Evolutionary conservation across 2,797 vertebrate species (phyloP).

Genomic region (Helarctos malayanus): DNA sequence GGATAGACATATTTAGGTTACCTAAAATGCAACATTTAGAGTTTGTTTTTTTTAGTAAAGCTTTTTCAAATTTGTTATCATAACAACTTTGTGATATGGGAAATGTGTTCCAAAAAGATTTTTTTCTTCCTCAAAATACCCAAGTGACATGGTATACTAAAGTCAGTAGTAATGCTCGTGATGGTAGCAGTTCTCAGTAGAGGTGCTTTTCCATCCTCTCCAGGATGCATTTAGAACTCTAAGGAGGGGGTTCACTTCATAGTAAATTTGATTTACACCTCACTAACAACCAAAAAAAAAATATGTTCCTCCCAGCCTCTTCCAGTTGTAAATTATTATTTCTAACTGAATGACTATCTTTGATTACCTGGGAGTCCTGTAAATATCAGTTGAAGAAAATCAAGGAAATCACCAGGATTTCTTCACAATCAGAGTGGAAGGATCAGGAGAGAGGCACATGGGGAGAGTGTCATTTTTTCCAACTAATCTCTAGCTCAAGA

Average conservation of each 20-base stretch:
- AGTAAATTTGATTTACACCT: not conserved
- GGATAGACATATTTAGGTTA: not conserved
- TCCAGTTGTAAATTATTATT: not conserved
- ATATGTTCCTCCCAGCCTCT: not conserved
- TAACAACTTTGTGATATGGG: not conserved
- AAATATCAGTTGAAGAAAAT: not conserved
- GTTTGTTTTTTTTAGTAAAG: not conserved
- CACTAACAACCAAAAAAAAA: not conserved
- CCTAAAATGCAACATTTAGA: not conserved
- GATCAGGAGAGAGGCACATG: fast-evolving
- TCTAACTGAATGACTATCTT: not conserved
- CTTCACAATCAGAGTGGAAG: not conserved
- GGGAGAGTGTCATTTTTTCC: not conserved
- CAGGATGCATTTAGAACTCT: not conserved
- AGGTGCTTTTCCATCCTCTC: not conserved
- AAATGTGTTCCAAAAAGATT: not conserved
- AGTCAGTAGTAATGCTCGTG: not conserved
- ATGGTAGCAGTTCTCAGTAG: not conserved
- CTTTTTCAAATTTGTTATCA: conserved; percentile 35
- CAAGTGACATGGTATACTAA: not conserved
- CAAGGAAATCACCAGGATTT: not conserved
- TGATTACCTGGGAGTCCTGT: not conserved
- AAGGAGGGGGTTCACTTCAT: not conserved
- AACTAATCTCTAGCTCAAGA: not conserved
- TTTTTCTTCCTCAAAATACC: not conserved